Evolutionary conservation across 2,888 invertebrate genomes (phyloP).

Genomic region (Cerastis rubricosa): DNA sequence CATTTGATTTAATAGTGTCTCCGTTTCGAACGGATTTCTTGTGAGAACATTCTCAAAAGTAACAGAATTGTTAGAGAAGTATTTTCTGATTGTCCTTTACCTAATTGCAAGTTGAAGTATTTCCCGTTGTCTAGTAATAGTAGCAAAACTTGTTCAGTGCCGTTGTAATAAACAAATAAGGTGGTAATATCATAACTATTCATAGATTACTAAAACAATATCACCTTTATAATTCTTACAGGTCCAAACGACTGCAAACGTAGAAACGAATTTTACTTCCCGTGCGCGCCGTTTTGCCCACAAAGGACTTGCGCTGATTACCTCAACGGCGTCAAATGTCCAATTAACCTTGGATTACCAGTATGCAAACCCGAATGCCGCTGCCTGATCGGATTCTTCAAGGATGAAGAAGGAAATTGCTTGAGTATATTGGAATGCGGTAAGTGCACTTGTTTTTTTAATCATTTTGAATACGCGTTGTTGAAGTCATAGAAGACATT

Average conservation of each 20-base stretch:
- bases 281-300: slow-evolving; percentile 46
- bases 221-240: neutral
- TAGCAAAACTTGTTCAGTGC: slow-evolving; percentile 50
- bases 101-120: slow-evolving; percentile 62
- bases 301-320: slow-evolving; percentile 51
- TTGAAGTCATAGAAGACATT: too few species aligned
- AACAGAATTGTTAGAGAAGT: slow-evolving; percentile 31
- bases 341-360: neutral
- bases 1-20: slow-evolving; percentile 50
- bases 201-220: neutral
- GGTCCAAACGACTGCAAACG: slow-evolving; percentile 43
- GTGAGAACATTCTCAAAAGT: slow-evolving; percentile 31
- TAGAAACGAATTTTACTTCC: slow-evolving; percentile 34
- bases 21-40: slow-evolving; percentile 16
- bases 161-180: neutral
- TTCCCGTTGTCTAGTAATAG: slow-evolving; percentile 47
- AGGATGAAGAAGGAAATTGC: slow-evolving; percentile 62
- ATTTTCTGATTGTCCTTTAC: slow-evolving; percentile 51
- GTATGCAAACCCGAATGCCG: slow-evolving; percentile 64
- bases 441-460: slow-evolving; percentile 38
- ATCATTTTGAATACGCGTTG: too few species aligned
- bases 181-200: neutral
- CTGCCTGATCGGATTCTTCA: slow-evolving; percentile 60
- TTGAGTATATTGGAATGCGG: slow-evolving; percentile 60
- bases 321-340: slow-evolving; percentile 33